Percentiles rank a stretch among this genome's conserved stretches.
Evolutionary conservation across 1,140 invertebrate genomes (phyloP).

Genomic region (Choristoneura fumiferana): DNA sequence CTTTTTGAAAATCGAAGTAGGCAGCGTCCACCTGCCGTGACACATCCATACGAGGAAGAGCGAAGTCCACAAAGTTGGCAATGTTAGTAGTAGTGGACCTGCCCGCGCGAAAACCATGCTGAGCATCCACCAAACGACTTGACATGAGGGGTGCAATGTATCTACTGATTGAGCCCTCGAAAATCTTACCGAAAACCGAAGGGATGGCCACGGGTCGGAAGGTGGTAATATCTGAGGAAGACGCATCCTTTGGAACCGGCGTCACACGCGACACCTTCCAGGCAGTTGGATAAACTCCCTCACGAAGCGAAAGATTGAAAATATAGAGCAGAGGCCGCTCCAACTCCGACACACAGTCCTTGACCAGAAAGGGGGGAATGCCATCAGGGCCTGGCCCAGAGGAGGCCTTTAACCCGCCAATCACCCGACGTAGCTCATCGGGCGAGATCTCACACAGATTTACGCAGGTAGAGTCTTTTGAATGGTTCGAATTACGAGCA

Average conservation of each 20-base stretch:
- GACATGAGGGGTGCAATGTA: background rate
- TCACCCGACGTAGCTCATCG: background rate
- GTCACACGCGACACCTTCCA: conserved; percentile 3
- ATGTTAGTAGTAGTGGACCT: background rate
- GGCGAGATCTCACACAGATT: background rate
- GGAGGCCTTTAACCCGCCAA: background rate
- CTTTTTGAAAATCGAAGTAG: conserved; percentile 16
- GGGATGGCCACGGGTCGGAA: background rate
- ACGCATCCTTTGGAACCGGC: background rate
- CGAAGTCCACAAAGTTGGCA: background rate
- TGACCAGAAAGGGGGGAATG: background rate
- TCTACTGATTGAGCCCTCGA: background rate
- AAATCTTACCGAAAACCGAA: background rate
- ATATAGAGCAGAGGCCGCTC: background rate
- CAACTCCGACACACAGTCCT: background rate
- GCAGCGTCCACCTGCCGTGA: background rate
- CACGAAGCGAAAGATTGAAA: background rate
- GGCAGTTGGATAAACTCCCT: background rate
- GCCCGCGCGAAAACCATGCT: conserved; percentile 6
- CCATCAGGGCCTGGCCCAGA: conserved; percentile 2
- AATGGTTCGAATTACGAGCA: background rate
- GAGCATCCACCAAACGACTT: background rate
- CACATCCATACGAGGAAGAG: background rate
- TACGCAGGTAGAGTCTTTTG: background rate
- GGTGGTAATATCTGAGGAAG: background rate